Conservation (phyloP, 2,113 vertebrate species). For the Vombatus ursinus region DNA sequence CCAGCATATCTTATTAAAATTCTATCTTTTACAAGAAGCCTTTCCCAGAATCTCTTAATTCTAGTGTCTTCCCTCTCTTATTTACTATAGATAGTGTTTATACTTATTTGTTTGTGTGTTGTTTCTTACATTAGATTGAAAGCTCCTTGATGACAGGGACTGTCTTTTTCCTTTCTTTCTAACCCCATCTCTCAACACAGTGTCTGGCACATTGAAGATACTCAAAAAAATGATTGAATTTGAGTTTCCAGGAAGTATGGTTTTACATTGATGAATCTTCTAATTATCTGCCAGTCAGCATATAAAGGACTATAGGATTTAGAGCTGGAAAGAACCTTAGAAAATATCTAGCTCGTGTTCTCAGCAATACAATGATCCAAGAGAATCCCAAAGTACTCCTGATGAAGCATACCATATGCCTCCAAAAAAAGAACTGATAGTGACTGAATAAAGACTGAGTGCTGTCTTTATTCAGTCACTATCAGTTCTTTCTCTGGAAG, state of each 20-base stretch:
- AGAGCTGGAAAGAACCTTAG: neutral
- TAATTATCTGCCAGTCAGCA: neutral
- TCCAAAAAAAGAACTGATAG: too few relatives aligned
- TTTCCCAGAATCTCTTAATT: neutral
- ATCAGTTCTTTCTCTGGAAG: too few relatives aligned
- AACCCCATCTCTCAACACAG: neutral
- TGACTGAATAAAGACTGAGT: too few relatives aligned
- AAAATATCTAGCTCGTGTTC: neutral
- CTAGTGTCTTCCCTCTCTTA: neutral
- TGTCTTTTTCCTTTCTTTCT: neutral
- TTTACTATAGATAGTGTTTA: neutral
- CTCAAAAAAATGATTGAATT: neutral
- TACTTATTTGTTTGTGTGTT: neutral
- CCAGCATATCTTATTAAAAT: neutral
- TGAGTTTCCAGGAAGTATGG: neutral
- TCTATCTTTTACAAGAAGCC: neutral
- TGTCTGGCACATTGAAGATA: neutral
- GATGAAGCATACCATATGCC: too few relatives aligned
- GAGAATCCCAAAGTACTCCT: too few relatives aligned
- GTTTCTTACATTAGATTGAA: neutral
- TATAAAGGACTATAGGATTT: neutral
- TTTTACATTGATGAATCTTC: neutral
- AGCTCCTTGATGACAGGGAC: neutral
- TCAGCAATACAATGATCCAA: too few relatives aligned
- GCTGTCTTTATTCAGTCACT: too few relatives aligned